These are phyloP conservation scores for Pelodiscus sinensis DNA, from an alignment of 2,113 vertebrate genomes.

Conservation along the genomic window DNA sequence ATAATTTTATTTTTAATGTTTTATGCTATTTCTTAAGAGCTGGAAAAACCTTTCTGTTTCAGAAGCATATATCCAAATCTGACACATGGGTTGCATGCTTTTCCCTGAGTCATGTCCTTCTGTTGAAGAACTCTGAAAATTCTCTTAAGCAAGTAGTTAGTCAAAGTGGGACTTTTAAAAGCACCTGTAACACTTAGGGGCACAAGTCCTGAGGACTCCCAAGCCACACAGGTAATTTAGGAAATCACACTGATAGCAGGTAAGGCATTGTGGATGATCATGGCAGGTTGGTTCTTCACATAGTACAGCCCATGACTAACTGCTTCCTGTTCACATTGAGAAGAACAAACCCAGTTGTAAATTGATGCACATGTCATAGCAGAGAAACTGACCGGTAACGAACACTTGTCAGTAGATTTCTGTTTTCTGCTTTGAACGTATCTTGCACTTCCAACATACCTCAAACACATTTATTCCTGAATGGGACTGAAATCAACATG, in stretches of 20 bases:
- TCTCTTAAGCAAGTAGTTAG: too few relatives aligned
- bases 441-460: not conserved
- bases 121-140: too few relatives aligned
- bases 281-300: not conserved
- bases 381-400: not conserved
- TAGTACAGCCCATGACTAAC: not conserved
- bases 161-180: too few relatives aligned
- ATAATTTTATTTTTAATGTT: too few relatives aligned
- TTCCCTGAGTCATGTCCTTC: too few relatives aligned
- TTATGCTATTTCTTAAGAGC: too few relatives aligned
- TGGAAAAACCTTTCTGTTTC: too few relatives aligned
- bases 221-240: too few relatives aligned
- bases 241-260: not conserved
- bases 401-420: not conserved
- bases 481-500: not conserved
- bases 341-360: not conserved
- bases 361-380: not conserved
- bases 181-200: too few relatives aligned
- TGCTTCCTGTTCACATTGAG: not conserved
- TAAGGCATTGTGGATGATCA: not conserved
- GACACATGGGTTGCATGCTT: too few relatives aligned
- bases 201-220: too few relatives aligned
- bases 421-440: conserved; percentile 2
- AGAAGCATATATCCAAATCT: too few relatives aligned
- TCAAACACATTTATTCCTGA: not conserved